Base-by-base conservation (phyloP, 2,888 invertebrate species). In the Neuroscelio doddi region DNA sequence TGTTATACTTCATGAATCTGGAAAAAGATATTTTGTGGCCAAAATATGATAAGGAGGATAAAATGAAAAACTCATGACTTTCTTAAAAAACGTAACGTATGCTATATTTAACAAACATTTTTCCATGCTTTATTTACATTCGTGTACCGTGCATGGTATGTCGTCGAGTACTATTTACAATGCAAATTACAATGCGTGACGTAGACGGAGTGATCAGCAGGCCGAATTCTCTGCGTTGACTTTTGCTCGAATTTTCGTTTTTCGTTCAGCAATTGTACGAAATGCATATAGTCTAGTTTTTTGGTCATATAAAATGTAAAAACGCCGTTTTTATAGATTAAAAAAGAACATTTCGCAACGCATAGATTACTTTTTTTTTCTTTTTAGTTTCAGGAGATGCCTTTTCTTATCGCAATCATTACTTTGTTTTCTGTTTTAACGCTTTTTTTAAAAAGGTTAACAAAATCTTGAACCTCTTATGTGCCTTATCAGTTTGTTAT, bases 31-130 rank as follows among this genome's bases (percentile, higher is more conserved):
- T n/a, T n/a, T n/a, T n/a, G n/a, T n/a, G n/a, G n/a, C n/a, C n/a
- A n/a, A n/a, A n/a, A n/a, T n/a, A n/a, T n/a, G n/a, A n/a, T n/a
- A 14, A 3, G 49, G 15, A 0, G 24, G 10, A 42, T 1, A 14
- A 14, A 14, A 27, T 1, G 12, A n/a, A 5, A 32, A 26, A 36
- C 9, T 5, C n/a, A 7, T 12, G 16, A 3, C 16, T 24, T 71
- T 77, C 72, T 78, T 78, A 75, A 70, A 78, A 79, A 79, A 76
- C 74, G 75, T 76, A 79, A 76, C 76, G 73, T 77, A 78, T 77
- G 74, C 76, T 79, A 75, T 78, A 78, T 79, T 79, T 79, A 79
- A 78, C 78, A 78, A 79, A 78, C 74, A 79, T 74, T 71, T 74
- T 68, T 74, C 69, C 75, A 67, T 72, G 67, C 76, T 76, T 64